These are phyloP conservation scores for Erythrocebus patas DNA, from an alignment of 2,113 vertebrate species.

Conservation along the genomic window DNA sequence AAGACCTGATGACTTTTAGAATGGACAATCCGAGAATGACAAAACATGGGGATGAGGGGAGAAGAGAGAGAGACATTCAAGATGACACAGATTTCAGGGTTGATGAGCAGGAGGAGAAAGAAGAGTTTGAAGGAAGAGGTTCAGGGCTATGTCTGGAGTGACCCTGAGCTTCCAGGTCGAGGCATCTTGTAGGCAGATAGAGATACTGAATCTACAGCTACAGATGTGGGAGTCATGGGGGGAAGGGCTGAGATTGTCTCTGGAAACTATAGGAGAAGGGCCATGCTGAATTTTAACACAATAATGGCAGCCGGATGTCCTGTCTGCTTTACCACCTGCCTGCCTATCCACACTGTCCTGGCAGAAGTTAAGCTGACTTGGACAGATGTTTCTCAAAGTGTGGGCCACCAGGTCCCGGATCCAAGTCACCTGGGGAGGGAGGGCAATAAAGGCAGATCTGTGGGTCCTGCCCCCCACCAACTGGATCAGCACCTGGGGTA, in stretches of 20 bases:
- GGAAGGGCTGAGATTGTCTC: background rate
- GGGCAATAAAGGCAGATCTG: constrained; percentile 1
- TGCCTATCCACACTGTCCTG: background rate
- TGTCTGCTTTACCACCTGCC: background rate
- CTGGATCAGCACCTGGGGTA: background rate
- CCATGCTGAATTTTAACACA: no score
- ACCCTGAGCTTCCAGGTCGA: background rate
- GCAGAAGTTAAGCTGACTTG: background rate
- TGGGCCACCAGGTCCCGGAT: background rate
- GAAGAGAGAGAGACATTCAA: no score
- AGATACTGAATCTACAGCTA: accelerated
- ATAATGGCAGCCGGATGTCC: accelerated
- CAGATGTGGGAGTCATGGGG: background rate
- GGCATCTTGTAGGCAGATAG: accelerated
- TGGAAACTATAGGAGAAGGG: accelerated
- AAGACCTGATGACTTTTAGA: background rate
- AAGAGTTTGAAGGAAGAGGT: background rate
- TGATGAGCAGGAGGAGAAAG: background rate
- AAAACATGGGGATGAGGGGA: background rate
- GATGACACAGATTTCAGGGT: no score
- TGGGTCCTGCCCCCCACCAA: accelerated
- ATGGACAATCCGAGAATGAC: background rate
- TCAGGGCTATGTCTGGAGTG: background rate
- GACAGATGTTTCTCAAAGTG: background rate
- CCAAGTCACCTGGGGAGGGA: background rate